These are phyloP conservation scores for Aradophagus sp. DNA, from an alignment of 1,140 invertebrate genomes.

Conservation along the genomic window DNA sequence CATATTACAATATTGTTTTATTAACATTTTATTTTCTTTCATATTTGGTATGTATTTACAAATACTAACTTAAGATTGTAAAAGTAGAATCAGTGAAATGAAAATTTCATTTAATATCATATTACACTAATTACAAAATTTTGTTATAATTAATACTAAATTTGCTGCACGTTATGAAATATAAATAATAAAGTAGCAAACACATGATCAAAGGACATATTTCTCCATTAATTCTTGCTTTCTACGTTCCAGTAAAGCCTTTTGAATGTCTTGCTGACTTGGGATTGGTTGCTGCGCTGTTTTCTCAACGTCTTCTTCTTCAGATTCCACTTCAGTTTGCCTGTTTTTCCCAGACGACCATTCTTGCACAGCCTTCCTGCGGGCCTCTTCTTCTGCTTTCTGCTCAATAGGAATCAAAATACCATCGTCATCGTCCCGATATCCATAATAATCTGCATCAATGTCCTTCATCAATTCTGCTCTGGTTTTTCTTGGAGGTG, in stretches of 20 bases:
- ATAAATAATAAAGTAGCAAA: background rate
- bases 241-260: conserved; percentile 88
- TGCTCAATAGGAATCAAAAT: conserved; percentile 92
- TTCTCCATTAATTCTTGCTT: conserved; percentile 91
- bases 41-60: no score
- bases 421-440: conserved; percentile 98
- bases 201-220: conserved; percentile 72
- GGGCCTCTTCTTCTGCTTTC: conserved; percentile 83
- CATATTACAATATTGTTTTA: no score
- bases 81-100: no score
- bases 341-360: conserved; percentile 79
- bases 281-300: conserved; percentile 91
- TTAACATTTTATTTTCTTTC: no score
- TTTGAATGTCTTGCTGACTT: conserved; percentile 91
- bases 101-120: no score
- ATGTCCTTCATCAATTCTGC: conserved; percentile 98
- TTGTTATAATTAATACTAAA: no score
- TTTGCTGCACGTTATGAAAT: no score
- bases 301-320: conserved; percentile 69
- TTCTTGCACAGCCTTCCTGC: conserved; percentile 78
- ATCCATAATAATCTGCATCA: conserved; percentile 99
- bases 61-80: no score
- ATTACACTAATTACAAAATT: no score
- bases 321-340: conserved; percentile 65
- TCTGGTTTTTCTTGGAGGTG: conserved; percentile 90